A percentile compares a stretch with the other conserved stretches of the same genome.
These are phyloP conservation scores for Papilio dardanus DNA, from an alignment of 1,140 invertebrate species.

Conservation along the genomic window DNA sequence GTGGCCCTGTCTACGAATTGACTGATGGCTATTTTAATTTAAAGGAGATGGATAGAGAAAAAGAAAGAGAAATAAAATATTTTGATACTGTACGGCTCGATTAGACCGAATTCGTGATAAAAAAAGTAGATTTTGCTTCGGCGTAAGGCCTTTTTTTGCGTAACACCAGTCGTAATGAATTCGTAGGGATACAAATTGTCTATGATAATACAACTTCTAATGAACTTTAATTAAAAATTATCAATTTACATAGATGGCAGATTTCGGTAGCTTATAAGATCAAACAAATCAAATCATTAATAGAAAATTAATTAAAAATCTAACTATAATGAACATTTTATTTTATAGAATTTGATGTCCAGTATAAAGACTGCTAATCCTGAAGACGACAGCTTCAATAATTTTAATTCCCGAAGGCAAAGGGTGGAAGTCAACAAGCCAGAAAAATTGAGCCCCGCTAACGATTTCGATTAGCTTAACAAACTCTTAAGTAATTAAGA, in stretches of 20 bases:
- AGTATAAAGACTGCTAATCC: background rate
- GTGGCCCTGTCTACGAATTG: conserved; percentile 23
- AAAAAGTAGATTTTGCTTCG: no score
- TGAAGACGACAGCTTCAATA: conserved; percentile 17
- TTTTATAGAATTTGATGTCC: conserved; percentile 1
- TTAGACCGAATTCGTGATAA: no score
- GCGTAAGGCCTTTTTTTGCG: no score
- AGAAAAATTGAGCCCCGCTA: conserved; percentile 12
- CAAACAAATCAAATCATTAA: background rate
- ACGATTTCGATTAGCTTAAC: conserved; percentile 27
- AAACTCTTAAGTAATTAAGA: conserved; percentile 36
- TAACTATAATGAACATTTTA: background rate
- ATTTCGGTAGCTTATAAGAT: no score
- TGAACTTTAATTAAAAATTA: no score
- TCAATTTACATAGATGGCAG: no score
- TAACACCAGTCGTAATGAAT: no score
- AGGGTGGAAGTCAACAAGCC: conserved; percentile 31
- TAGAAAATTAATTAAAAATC: background rate
- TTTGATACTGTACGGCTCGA: background rate
- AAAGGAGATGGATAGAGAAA: background rate
- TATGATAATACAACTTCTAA: no score
- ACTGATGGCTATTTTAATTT: conserved; percentile 8
- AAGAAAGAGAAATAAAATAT: background rate
- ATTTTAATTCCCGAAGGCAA: conserved; percentile 23
- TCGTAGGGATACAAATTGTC: no score